Percentiles rank a stretch among this genome's conserved stretches.
Evolutionary conservation across 2,797 vertebrate species (phyloP).

Genomic region (Furcifer pardalis): DNA sequence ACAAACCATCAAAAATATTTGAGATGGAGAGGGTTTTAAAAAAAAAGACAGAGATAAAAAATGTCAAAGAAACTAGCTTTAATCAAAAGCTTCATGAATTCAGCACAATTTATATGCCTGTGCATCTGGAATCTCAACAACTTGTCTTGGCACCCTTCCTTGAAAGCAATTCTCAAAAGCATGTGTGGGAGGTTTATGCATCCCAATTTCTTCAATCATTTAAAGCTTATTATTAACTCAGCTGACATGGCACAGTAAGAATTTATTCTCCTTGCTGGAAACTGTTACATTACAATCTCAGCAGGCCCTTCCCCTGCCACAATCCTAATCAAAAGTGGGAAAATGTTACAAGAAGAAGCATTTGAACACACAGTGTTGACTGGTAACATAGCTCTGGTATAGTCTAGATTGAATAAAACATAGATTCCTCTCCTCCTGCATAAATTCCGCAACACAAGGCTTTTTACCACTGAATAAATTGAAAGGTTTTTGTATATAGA

Average conservation of each 20-base stretch:
- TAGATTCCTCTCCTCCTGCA: background rate
- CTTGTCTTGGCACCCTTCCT: background rate
- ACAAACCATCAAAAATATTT: background rate
- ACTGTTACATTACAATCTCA: background rate
- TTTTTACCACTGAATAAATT: constrained; percentile 17
- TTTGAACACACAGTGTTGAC: background rate
- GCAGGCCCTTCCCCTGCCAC: background rate
- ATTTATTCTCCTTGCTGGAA: constrained; percentile 26
- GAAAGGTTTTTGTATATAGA: background rate
- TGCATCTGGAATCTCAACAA: background rate
- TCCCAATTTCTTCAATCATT: background rate
- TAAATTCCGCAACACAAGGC: background rate
- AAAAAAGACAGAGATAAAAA: background rate
- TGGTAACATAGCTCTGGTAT: constrained; percentile 36
- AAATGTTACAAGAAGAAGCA: constrained; percentile 20
- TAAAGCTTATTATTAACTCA: background rate
- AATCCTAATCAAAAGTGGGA: constrained; percentile 5
- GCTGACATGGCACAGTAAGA: constrained; percentile 26
- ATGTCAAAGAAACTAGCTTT: constrained; percentile 3
- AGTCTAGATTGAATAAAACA: constrained; percentile 30
- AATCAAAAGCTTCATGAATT: background rate
- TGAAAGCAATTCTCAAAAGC: constrained; percentile 12
- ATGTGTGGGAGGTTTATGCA: constrained; percentile 19
- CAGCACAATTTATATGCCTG: constrained; percentile 24
- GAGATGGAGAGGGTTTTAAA: background rate